These are phyloP conservation scores for Zaprionus ghesquierei DNA, from an alignment of 1,140 invertebrate genomes.

Conservation along the genomic window DNA sequence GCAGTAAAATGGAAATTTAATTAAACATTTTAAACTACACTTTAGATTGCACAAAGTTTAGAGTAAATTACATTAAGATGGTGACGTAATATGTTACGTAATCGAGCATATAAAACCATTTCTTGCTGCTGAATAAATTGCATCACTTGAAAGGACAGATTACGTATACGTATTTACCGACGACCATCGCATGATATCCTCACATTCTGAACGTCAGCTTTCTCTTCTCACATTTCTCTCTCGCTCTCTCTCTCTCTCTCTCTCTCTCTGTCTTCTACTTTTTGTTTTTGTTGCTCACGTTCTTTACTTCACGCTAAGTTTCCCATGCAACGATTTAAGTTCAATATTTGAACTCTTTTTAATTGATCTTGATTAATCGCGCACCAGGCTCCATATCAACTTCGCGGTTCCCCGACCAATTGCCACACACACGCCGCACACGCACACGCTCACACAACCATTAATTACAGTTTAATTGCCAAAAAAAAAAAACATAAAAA, in stretches of 20 bases:
- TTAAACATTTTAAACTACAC: neutral
- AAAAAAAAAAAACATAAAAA: constrained; percentile 27
- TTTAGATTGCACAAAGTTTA: neutral
- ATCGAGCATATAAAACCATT: neutral
- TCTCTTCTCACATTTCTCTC: constrained; percentile 49
- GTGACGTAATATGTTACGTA: neutral
- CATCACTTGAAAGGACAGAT: neutral
- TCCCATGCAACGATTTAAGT: constrained; percentile 61
- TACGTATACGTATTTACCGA: constrained; percentile 3
- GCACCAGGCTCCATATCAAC: constrained; percentile 54
- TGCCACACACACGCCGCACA: constrained; percentile 38
- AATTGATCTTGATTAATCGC: constrained; percentile 79
- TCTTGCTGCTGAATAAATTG: neutral
- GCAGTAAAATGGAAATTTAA: neutral
- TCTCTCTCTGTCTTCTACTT: constrained; percentile 39
- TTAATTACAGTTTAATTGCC: constrained; percentile 78
- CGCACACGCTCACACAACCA: constrained; percentile 49
- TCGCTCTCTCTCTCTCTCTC: constrained; percentile 51
- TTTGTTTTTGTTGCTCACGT: too few relatives aligned
- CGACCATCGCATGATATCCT: constrained; percentile 48
- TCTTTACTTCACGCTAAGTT: neutral
- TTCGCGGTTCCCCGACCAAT: constrained; percentile 18
- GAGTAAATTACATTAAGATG: neutral
- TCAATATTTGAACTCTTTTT: constrained; percentile 79
- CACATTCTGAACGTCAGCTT: constrained; percentile 38